These are phyloP conservation scores for Coenonympha arcania DNA, from an alignment of 2,888 invertebrate genomes.

Conservation along the genomic window DNA sequence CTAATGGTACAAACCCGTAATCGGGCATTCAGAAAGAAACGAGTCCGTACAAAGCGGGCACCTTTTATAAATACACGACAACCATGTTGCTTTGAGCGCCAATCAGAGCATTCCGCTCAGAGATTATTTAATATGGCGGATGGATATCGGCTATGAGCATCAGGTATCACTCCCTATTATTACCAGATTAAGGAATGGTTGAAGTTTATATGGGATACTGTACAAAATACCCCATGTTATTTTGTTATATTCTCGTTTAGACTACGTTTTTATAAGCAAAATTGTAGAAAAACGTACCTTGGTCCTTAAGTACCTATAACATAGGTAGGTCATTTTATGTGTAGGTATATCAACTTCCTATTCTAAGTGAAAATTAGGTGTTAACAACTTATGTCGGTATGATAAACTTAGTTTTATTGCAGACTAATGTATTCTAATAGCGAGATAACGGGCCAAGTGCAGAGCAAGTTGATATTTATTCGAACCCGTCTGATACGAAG, in stretches of 20 bases:
- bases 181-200: slow-evolving; percentile 38
- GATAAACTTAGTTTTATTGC: slow-evolving; percentile 21
- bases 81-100: slow-evolving; percentile 60
- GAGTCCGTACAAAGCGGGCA: slow-evolving; percentile 31
- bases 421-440: slow-evolving; percentile 35
- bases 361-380: slow-evolving; percentile 14
- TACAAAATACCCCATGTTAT: no score
- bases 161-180: slow-evolving; percentile 57
- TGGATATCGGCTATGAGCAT: slow-evolving; percentile 44
- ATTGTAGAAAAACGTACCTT: no score
- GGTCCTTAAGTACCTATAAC: no score
- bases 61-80: slow-evolving; percentile 43
- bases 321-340: not conserved
- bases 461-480: slow-evolving; percentile 36
- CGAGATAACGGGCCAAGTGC: slow-evolving; percentile 35
- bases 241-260: not conserved
- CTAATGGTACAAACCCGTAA: slow-evolving; percentile 17
- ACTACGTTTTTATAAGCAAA: no score
- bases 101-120: slow-evolving; percentile 49
- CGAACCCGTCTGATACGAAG: slow-evolving; percentile 48
- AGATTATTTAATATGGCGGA: slow-evolving; percentile 55
- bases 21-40: slow-evolving; percentile 31
- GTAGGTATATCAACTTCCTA: not conserved
- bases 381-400: slow-evolving; percentile 13
- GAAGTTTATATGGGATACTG: slow-evolving; percentile 20